phyloP scores from a whole-genome alignment of 2,113 vertebrate species.

The Prunella fulvescens region DNA sequence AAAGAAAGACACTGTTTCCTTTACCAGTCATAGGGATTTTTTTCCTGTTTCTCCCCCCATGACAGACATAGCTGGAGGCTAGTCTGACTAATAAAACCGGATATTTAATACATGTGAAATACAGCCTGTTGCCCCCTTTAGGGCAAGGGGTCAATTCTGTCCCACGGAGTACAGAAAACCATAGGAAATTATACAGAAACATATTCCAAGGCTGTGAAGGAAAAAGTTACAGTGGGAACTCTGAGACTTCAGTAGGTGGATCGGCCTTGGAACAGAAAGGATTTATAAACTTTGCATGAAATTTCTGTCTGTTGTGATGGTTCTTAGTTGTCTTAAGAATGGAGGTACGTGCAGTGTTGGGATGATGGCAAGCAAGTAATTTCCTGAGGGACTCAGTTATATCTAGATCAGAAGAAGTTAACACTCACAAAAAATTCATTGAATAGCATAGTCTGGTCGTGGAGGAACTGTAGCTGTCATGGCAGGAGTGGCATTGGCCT shows the following conservation, averaged over 20 bases:
- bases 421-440: not conserved
- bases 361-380: not conserved
- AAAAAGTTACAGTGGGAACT: not conserved
- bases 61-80: not conserved
- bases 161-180: not conserved
- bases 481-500: not conserved
- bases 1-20: not conserved
- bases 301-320: not conserved
- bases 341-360: accelerated
- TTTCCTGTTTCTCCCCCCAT: not conserved
- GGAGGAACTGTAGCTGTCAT: not conserved
- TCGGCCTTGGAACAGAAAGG: not conserved
- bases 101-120: not conserved
- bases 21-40: not conserved
- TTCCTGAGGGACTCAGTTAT: not conserved
- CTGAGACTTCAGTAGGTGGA: not conserved
- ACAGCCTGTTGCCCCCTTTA: not conserved
- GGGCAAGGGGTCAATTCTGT: not conserved
- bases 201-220: not conserved
- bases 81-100: not conserved
- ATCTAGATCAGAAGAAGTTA: not conserved
- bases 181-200: not conserved
- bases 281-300: not conserved
- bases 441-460: too few species aligned
- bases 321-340: not conserved